Conservation (phyloP, 2,113 vertebrate genomes). For the Synodontis membranacea region DNA sequence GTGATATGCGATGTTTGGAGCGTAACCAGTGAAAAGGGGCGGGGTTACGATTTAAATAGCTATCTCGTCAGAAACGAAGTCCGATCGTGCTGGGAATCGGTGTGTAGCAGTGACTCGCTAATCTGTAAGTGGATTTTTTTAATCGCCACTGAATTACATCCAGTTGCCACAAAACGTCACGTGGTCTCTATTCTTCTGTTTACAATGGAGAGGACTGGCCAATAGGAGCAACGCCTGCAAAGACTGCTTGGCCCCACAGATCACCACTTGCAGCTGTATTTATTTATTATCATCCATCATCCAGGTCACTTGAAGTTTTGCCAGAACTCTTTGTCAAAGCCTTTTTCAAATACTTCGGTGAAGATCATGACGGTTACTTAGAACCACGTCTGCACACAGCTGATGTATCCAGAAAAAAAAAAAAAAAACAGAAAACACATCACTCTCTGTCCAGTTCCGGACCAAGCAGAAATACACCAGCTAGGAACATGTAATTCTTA, state of each 20-base stretch:
- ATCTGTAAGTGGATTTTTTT: not conserved
- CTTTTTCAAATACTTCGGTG: not conserved
- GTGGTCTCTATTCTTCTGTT: not conserved
- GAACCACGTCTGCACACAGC: not conserved
- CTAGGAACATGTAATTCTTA: not conserved
- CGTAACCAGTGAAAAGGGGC: not conserved
- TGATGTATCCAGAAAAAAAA: not conserved
- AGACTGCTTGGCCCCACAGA: not conserved
- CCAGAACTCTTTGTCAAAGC: too few species aligned
- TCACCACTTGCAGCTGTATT: too few species aligned
- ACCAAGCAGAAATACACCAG: not conserved
- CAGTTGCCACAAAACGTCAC: not conserved
- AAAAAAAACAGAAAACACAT: not conserved
- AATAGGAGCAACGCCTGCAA: not conserved
- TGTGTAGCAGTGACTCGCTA: not conserved
- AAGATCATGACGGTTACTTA: too few species aligned
- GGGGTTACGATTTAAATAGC: not conserved
- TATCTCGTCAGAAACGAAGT: not conserved
- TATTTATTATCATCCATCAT: not conserved
- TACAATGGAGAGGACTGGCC: not conserved
- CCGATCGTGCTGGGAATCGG: not conserved
- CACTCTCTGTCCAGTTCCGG: not conserved
- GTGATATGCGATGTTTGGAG: not conserved
- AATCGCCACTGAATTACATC: not conserved
- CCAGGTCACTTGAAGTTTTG: not conserved